Evolutionary conservation across 2,797 vertebrate species (phyloP).

Genomic region (Fratercula arctica): DNA sequence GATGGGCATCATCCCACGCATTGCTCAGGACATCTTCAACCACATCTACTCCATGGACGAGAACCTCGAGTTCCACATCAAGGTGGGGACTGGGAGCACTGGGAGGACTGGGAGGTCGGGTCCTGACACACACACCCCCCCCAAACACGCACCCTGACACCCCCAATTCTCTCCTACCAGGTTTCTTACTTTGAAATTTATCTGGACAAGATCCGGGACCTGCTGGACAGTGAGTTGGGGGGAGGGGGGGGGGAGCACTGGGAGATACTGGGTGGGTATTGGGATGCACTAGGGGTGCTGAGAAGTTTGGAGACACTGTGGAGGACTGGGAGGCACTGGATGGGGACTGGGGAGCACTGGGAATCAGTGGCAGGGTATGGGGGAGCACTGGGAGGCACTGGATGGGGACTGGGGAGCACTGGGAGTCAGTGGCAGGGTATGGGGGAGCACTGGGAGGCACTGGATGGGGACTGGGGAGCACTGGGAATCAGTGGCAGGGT

Average conservation of each 20-base stretch:
- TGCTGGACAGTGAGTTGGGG: constrained; percentile 88
- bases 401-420: background rate
- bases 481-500: background rate
- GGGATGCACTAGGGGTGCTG: background rate
- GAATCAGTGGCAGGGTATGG: background rate
- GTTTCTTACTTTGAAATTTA: constrained; percentile 98
- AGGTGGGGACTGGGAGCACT: constrained; percentile 73
- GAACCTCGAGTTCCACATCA: constrained; percentile 96
- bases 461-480: background rate
- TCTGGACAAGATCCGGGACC: constrained; percentile 96
- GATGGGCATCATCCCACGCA: constrained; percentile 96
- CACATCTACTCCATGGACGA: constrained; percentile 97
- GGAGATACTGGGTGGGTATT: background rate
- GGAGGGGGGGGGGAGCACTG: background rate
- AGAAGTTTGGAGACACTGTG: background rate
- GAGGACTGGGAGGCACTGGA: background rate
- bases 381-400: background rate
- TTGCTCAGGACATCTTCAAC: constrained; percentile 93
- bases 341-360: background rate
- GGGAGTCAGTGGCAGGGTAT: background rate
- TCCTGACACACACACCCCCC: too few species aligned
- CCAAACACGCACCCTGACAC: too few species aligned
- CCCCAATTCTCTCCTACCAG: constrained; percentile 60
- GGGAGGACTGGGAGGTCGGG: background rate
- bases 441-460: too few species aligned